These are phyloP conservation scores for Tiliqua scincoides DNA, from an alignment of 2,113 vertebrate species.

Conservation along the genomic window DNA sequence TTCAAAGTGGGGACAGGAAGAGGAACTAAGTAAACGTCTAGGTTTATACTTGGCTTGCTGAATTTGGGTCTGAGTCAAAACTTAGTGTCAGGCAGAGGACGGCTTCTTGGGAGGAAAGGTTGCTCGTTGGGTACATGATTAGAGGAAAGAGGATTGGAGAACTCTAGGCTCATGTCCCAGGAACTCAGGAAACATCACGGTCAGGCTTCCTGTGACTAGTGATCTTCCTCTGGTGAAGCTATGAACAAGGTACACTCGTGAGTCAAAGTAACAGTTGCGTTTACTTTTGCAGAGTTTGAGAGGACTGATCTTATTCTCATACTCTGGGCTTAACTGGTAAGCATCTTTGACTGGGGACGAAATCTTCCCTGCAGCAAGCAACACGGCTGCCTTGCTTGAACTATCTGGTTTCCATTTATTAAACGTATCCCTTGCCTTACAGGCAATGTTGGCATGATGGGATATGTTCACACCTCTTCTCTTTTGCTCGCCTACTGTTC, in stretches of 20 bases:
- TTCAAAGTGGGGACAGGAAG: constrained; percentile 71
- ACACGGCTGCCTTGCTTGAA: background rate
- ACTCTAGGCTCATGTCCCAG: background rate
- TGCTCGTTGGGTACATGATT: background rate
- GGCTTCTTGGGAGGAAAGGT: background rate
- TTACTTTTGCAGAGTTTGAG: background rate
- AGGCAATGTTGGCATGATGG: background rate
- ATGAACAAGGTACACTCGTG: no score
- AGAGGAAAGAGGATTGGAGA: constrained; percentile 6
- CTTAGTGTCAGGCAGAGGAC: background rate
- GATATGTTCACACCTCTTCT: background rate
- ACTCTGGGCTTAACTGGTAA: background rate
- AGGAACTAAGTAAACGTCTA: constrained; percentile 70
- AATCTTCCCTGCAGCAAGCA: background rate
- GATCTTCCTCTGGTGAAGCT: background rate
- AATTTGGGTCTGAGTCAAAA: constrained; percentile 6
- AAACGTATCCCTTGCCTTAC: background rate
- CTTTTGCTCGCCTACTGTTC: background rate
- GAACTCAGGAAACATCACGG: background rate
- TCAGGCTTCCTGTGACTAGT: background rate
- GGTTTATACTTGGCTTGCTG: constrained; percentile 35
- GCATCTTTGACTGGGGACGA: background rate
- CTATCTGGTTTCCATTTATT: background rate
- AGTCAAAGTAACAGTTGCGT: background rate
- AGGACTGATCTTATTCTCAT: background rate